Conservation (phyloP, 2,113 vertebrate species). For the Sakesphorus luctuosus region DNA sequence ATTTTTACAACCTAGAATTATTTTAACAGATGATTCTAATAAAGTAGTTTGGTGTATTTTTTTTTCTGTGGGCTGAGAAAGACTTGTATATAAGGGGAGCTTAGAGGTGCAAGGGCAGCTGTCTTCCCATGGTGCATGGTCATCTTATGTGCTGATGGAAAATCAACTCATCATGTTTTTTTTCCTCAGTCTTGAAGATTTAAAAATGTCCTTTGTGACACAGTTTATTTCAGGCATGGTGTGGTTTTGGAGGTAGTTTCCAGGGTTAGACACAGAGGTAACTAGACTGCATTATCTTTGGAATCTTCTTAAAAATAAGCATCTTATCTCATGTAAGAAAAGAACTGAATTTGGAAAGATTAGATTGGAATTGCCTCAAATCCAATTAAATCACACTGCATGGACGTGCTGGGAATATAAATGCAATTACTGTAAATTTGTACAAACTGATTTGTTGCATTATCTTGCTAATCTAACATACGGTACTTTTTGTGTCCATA, state of each 20-base stretch:
- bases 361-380: constrained; percentile 85
- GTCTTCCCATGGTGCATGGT: neutral
- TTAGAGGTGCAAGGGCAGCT: neutral
- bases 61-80: neutral
- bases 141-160: neutral
- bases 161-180: constrained; percentile 4
- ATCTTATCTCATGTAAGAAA: constrained; percentile 54
- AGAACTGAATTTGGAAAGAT: constrained; percentile 75
- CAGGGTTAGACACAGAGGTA: constrained; percentile 23
- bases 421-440: constrained; percentile 84
- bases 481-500: constrained; percentile 95
- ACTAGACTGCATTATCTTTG: constrained; percentile 50
- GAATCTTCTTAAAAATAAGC: constrained; percentile 63
- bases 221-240: neutral
- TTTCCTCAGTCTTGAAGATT: neutral
- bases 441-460: constrained; percentile 86
- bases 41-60: neutral
- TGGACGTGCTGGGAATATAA: constrained; percentile 82
- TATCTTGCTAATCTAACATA: constrained; percentile 91
- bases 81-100: neutral
- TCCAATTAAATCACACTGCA: constrained; percentile 83
- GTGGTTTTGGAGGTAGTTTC: constrained; percentile 34
- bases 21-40: constrained; percentile 4
- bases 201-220: neutral
- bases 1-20: neutral